Evolutionary conservation across 2,888 invertebrate genomes (phyloP), one percentile per base, ranked within the genome.

Genomic region (Bhutanitis thaidina): DNA sequence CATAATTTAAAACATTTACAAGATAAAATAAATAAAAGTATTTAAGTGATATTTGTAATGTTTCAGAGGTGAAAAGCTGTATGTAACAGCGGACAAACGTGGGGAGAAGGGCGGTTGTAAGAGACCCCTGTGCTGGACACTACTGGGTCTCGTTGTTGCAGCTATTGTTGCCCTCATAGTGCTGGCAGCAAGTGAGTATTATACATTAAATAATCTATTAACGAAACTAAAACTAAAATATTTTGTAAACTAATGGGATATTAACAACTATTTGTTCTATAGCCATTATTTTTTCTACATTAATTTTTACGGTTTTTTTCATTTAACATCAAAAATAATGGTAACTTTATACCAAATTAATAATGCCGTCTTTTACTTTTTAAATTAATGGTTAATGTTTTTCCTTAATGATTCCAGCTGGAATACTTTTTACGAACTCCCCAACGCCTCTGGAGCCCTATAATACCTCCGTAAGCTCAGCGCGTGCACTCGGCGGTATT

Each of bases 61-160:
- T 93, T 92, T 47, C 91, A 95, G 95, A 80, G 95, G 95, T 49
- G 95, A 95, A 79, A 95, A 95, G 74, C 80, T 95, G 49, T 95
- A 95, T 73, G 94, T 95, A 53, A 95, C 95, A 10, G 94, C 94
- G 71, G 95, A 95, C 78, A 95, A 95, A 73, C 90, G 94, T 49
- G 92, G 94, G 47, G 92, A 93, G 55, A 92, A 92, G 66, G 90
- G 94, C 43, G 92, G 93, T 39, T 92, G 92, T 71, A 92, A 93
- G 67, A 91, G 92, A 50, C 92, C 93, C 69, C 92, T 92, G 60
- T 94, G 94, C 74, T 95, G 95, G 94, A 91, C 92, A 25, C 85
- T 93, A 48, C 91, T 93, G 55, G 87, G 93, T 34, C 88, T 93
- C 16, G 83, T 94, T 43, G 90, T 94, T 14, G 91, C 92, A 12